Evolutionary conservation across 2,888 invertebrate species (phyloP).

Genomic region (Dicycla oo): DNA sequence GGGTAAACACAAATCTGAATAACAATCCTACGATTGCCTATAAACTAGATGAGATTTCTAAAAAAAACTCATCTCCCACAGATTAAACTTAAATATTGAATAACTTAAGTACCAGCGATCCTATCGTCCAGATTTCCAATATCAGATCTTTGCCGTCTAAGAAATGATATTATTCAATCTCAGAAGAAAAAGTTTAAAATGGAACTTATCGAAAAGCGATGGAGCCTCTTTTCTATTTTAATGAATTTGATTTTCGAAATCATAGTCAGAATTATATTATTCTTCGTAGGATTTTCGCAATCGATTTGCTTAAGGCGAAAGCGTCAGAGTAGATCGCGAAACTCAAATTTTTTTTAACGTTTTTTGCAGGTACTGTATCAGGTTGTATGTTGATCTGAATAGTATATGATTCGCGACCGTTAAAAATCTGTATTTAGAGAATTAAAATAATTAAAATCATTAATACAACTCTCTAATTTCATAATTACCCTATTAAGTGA

Average conservation of each 20-base stretch:
- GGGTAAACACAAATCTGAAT: constrained; percentile 33
- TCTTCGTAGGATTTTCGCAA: constrained; percentile 21
- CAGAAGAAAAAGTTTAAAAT: constrained; percentile 63
- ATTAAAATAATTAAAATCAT: no score
- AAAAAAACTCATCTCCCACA: constrained; percentile 50
- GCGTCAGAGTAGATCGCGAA: no score
- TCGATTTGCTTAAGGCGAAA: constrained; percentile 9
- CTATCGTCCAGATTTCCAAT: constrained; percentile 66
- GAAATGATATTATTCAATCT: constrained; percentile 70
- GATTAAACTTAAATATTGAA: constrained; percentile 66
- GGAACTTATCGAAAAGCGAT: constrained; percentile 49
- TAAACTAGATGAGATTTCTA: constrained; percentile 44
- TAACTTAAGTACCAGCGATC: constrained; percentile 59
- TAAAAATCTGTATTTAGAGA: no score
- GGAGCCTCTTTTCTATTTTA: constrained; percentile 59
- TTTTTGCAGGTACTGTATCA: no score
- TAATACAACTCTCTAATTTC: no score
- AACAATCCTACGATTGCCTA: constrained; percentile 32
- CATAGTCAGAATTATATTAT: constrained; percentile 13
- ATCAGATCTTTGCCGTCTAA: constrained; percentile 63
- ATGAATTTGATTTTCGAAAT: constrained; percentile 52
- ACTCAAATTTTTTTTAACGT: no score
- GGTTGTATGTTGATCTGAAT: no score
- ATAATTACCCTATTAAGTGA: no score
- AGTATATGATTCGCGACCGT: no score